These are phyloP conservation scores for Pelagia noctiluca DNA, from an alignment of 30 jellyfish, hydroid and myxozoan genomes.

Conservation along the genomic window DNA sequence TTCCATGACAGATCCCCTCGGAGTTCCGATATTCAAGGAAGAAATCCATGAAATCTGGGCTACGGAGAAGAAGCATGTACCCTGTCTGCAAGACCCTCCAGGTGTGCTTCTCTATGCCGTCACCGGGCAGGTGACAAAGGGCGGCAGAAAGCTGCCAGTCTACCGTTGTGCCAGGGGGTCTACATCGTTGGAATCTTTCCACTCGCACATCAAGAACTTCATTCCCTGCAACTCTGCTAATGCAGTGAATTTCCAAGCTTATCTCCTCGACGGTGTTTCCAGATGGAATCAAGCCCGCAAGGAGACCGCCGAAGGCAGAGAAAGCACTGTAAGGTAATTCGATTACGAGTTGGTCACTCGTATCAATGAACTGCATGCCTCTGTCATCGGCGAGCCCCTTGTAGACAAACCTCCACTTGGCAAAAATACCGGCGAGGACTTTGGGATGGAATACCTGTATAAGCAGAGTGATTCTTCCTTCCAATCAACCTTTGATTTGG, in stretches of 20 bases:
- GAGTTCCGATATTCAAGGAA: conserved; percentile 62
- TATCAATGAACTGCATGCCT: neutral
- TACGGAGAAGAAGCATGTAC: conserved; percentile 57
- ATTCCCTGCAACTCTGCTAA: conserved; percentile 37
- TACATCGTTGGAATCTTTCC: conserved; percentile 59
- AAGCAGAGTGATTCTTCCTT: neutral
- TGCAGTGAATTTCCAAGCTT: conserved; percentile 28
- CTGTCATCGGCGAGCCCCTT: neutral
- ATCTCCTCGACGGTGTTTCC: conserved; percentile 33
- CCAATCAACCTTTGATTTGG: too few species aligned
- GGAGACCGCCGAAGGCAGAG: conserved; percentile 14
- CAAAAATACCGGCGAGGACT: conserved; percentile 6
- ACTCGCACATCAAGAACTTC: conserved; percentile 11
- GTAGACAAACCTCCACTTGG: neutral
- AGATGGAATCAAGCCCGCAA: conserved; percentile 12
- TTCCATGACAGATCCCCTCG: conserved; percentile 55
- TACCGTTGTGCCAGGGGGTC: conserved; percentile 72
- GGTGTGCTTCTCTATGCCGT: conserved; percentile 44
- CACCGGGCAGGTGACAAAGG: conserved; percentile 33
- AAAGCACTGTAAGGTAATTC: neutral
- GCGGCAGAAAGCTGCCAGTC: conserved; percentile 45
- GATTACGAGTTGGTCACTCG: conserved; percentile 5
- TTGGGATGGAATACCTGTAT: conserved; percentile 47
- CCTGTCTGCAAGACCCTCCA: conserved; percentile 65
- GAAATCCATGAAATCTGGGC: conserved; percentile 36